A percentile compares a stretch with the other conserved stretches of the same genome.
These are phyloP conservation scores for Sphaeridia pumilis DNA, from an alignment of 2,888 invertebrate species.

Conservation along the genomic window DNA sequence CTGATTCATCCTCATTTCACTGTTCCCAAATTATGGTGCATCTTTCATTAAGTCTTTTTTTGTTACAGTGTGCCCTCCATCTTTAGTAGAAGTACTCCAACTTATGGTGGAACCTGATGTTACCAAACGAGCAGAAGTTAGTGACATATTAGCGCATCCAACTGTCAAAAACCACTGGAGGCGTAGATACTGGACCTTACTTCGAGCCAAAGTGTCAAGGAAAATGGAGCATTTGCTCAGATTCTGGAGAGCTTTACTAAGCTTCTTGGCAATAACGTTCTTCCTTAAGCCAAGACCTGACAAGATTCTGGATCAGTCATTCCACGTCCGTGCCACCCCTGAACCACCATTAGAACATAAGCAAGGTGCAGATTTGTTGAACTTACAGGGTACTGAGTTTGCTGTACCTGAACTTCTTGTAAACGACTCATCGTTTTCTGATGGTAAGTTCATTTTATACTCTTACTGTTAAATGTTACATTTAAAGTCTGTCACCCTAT, in stretches of 20 bases:
- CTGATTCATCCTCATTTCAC: no score
- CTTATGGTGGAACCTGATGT: conserved; percentile 49
- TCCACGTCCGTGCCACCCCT: conserved; percentile 21
- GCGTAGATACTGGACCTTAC: conserved; percentile 23
- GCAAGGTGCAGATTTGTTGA: background rate
- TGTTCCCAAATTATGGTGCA: no score
- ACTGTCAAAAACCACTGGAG: conserved; percentile 36
- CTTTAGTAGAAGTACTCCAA: conserved; percentile 45
- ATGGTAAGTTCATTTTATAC: conserved; percentile 27
- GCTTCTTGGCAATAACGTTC: conserved; percentile 22
- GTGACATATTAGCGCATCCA: conserved; percentile 44
- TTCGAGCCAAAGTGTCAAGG: conserved; percentile 20
- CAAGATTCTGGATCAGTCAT: conserved; percentile 1
- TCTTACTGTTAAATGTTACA: no score
- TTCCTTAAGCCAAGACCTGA: conserved; percentile 10
- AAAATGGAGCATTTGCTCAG: conserved; percentile 10
- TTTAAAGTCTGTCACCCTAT: no score
- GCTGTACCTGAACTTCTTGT: conserved; percentile 25
- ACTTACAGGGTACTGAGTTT: background rate
- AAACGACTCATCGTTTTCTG: conserved; percentile 33
- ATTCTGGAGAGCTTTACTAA: conserved; percentile 21
- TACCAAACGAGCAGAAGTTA: conserved; percentile 45
- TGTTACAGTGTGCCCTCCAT: conserved; percentile 43
- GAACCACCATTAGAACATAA: conserved; percentile 18
- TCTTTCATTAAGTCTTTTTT: no score